Percentiles rank a stretch among this genome's conserved stretches.
Conservation (phyloP, 2,888 invertebrate species). For the Pollenia angustigena region DNA sequence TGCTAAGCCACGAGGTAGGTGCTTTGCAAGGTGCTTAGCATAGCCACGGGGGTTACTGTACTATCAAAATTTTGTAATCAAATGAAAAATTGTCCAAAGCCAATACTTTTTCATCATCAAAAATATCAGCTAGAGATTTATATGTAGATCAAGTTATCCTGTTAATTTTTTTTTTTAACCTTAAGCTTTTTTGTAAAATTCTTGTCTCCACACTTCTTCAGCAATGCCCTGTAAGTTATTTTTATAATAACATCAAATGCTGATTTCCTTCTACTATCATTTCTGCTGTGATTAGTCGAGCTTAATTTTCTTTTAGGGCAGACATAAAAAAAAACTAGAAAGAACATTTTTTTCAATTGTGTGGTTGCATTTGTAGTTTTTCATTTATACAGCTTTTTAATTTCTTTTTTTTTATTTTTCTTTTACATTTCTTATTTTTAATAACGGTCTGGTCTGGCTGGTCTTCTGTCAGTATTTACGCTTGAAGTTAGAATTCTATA, state of each 20-base stretch:
- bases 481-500: slow-evolving; percentile 44
- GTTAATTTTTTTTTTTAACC: neutral
- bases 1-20: too few species aligned
- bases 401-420: neutral
- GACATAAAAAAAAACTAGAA: slow-evolving; percentile 31
- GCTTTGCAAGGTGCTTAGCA: too few species aligned
- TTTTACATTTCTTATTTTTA: slow-evolving; percentile 22
- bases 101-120: too few species aligned
- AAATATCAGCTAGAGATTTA: too few species aligned
- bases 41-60: too few species aligned
- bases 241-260: slow-evolving; percentile 14
- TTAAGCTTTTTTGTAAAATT: neutral
- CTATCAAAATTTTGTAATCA: too few species aligned
- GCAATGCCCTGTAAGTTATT: neutral
- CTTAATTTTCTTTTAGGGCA: slow-evolving; percentile 31
- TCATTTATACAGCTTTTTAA: slow-evolving; percentile 40
- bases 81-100: too few species aligned
- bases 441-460: slow-evolving; percentile 56
- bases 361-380: slow-evolving; percentile 57
- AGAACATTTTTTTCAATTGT: slow-evolving; percentile 41
- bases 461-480: slow-evolving; percentile 42
- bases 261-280: neutral
- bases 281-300: slow-evolving; percentile 31
- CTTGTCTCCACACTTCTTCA: neutral
- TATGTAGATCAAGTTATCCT: too few species aligned